phyloP scores from a whole-genome alignment of 2,797 vertebrate species.

The Acanthornis magna region DNA sequence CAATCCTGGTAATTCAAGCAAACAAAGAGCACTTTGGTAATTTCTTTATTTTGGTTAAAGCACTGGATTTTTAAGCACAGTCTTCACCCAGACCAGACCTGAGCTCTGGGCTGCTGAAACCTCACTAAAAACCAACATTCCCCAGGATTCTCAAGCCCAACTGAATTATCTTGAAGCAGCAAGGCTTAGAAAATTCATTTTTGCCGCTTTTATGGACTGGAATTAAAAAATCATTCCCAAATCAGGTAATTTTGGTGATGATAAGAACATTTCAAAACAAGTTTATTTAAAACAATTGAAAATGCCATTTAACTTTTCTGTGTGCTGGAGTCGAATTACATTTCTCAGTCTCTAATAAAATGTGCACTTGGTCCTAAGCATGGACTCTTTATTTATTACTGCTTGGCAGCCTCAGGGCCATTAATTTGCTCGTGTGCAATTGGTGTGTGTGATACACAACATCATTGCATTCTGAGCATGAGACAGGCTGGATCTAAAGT shows the following conservation, averaged over 20 bases:
- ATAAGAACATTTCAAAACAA: not conserved
- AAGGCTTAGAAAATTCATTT: not conserved
- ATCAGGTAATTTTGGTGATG: not conserved
- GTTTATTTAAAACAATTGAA: not conserved
- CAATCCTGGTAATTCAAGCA: not conserved
- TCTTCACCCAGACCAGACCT: not conserved
- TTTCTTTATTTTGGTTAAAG: not conserved
- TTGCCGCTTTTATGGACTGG: not conserved
- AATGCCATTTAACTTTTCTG: not conserved
- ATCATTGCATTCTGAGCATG: not conserved
- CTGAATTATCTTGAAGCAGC: not conserved
- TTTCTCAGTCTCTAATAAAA: slow-evolving; percentile 49
- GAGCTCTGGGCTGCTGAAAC: not conserved
- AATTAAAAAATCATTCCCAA: not conserved
- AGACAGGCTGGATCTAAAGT: slow-evolving; percentile 32
- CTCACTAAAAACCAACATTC: not conserved
- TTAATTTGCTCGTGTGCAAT: not conserved
- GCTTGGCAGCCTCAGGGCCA: slow-evolving; percentile 14
- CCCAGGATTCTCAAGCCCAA: not conserved
- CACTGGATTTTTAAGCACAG: not conserved
- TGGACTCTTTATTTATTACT: slow-evolving; percentile 56
- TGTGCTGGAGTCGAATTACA: not conserved
- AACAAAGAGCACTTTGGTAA: not conserved
- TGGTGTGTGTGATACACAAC: not conserved
- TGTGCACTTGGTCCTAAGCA: not conserved